A percentile compares a stretch with the other conserved stretches of the same genome.
Conservation (phyloP, 1,140 invertebrate species). For the Lamellibrachia luymesi region DNA sequence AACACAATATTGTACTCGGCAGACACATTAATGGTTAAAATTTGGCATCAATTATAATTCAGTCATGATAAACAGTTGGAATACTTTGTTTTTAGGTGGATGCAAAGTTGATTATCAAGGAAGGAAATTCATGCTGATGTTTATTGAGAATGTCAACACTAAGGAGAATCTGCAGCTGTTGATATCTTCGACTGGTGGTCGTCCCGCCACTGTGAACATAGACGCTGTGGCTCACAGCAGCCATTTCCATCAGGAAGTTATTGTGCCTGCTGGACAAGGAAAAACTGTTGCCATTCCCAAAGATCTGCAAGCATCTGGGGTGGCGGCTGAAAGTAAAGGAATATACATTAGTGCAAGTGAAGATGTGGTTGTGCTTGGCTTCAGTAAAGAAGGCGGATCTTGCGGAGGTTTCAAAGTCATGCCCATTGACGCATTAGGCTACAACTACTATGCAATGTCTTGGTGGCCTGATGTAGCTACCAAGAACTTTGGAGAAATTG, state of each 20-base stretch:
- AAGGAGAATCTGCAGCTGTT: background rate
- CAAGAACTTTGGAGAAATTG: background rate
- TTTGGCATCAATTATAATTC: no score
- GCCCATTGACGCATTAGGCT: background rate
- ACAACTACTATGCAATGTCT: constrained; percentile 15
- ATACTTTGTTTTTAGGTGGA: background rate
- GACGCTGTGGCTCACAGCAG: background rate
- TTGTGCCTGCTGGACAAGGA: background rate
- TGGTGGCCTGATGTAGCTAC: background rate
- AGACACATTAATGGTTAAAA: background rate
- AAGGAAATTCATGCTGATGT: background rate
- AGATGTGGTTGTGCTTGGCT: constrained; percentile 9
- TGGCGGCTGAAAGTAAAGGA: background rate
- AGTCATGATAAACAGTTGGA: background rate
- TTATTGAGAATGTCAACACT: background rate
- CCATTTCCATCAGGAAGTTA: background rate
- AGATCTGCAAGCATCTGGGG: background rate
- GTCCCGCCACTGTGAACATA: background rate
- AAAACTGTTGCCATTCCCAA: background rate
- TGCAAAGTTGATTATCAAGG: constrained; percentile 5
- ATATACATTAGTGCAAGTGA: background rate
- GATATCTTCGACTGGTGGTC: background rate
- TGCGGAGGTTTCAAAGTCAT: constrained; percentile 15
- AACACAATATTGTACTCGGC: no score
- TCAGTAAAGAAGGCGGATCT: background rate